phyloP scores from a whole-genome alignment of 2,888 invertebrate species.

The Scaptodrosophila latifasciaeformis region DNA sequence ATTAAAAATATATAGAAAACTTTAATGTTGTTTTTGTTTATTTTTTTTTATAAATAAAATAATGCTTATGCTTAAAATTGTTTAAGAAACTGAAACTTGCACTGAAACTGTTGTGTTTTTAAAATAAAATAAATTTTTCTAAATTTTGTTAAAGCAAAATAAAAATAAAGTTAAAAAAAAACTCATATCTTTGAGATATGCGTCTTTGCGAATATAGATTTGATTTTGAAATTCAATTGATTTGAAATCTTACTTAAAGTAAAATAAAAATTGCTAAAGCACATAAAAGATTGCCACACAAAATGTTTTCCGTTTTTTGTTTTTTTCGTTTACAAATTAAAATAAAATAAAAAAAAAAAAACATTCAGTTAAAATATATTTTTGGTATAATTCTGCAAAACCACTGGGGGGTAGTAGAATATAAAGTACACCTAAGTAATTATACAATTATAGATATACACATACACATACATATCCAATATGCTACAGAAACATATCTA shows the following conservation, averaged over 20 bases:
- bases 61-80: constrained; percentile 56
- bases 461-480: constrained; percentile 27
- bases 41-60: constrained; percentile 65
- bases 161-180: constrained; percentile 23
- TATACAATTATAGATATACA: constrained; percentile 36
- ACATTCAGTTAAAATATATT: constrained; percentile 56
- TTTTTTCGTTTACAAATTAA: no score
- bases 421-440: constrained; percentile 36
- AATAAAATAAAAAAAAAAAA: no score
- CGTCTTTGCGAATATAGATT: constrained; percentile 28
- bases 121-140: constrained; percentile 54
- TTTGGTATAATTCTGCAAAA: constrained; percentile 69
- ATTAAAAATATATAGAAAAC: constrained; percentile 62
- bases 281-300: constrained; percentile 72
- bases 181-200: constrained; percentile 50
- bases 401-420: constrained; percentile 59
- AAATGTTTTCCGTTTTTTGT: constrained; percentile 14
- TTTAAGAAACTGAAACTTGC: constrained; percentile 57
- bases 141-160: constrained; percentile 49
- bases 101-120: constrained; percentile 44
- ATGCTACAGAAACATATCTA: constrained; percentile 35
- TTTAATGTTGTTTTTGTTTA: constrained; percentile 44
- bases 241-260: constrained; percentile 58
- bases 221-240: constrained; percentile 23
- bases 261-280: constrained; percentile 61